Base-by-base conservation (phyloP, 2,888 invertebrate genomes). In the Zonitis immaculata region DNA sequence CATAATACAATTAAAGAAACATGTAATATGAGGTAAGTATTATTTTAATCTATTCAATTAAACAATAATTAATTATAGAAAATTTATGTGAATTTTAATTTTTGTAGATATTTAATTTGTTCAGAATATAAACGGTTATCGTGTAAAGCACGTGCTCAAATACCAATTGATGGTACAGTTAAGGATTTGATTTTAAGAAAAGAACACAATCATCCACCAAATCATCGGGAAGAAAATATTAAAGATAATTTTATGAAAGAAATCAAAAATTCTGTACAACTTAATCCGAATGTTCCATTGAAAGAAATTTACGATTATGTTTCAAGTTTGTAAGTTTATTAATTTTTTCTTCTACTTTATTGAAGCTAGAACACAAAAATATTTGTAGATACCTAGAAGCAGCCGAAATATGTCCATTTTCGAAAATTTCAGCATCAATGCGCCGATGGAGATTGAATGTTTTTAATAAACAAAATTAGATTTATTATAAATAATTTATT, bases 161-260 rank as follows among this genome's bases (percentile, higher is more conserved):
- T 68, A 9, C 64, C 66, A 8, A 27, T 56, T 30, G 60, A 59
- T 30, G 60, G 63, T 39, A 57, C 60, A 25, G 42, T 57, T 6
- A 55, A 63, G 3, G 62, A 66, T 20, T 47, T 71, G 7, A 56
- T 67, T 14, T 22, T 69, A 32, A 56, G 59, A 1, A 63, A 50
- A 26, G 58, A 56, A 25, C 70, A 70, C 32, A 64, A 62, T 42
- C 70, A 70, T 56, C 66, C 69, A 5, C 68, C 68, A 1, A 61
- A 60, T 45, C 60, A 61, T 47, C 46, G 47, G 9, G 54, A 60
- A 16, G 60, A 54, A n/a, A 51, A 44, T 14, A 43, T 48, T 8
- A 51, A 44, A 27, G 28, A 49, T 11, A 42, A 55, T 14, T 63
- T 64, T 51, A 26, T 57, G 14, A 56, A 49, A 11, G 28, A 44